Evolutionary conservation across 2,888 invertebrate species (phyloP).

Genomic region (Temnothorax ravouxi): DNA sequence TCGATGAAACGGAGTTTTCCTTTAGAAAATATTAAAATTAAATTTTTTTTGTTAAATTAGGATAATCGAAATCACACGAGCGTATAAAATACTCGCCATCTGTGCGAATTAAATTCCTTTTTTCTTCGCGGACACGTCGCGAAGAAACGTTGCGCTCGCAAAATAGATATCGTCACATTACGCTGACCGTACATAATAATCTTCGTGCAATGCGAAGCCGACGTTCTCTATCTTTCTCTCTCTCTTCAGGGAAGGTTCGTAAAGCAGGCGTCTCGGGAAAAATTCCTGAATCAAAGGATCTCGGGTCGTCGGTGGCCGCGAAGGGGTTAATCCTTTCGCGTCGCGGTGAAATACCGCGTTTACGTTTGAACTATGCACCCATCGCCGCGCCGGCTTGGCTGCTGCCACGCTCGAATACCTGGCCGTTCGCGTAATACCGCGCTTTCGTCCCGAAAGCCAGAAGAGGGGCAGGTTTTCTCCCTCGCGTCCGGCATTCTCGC

Average conservation of each 20-base stretch:
- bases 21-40: not conserved
- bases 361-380: conserved; percentile 46
- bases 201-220: not conserved
- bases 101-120: not conserved
- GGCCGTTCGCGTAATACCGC: conserved; percentile 34
- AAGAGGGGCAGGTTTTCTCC: conserved; percentile 33
- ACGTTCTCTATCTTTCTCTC: conserved; percentile 1
- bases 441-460: conserved; percentile 32
- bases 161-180: conserved; percentile 42
- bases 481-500: conserved; percentile 46
- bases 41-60: not conserved
- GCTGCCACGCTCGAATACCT: conserved; percentile 28
- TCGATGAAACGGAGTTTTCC: not conserved
- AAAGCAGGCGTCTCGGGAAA: conserved; percentile 32
- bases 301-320: conserved; percentile 37
- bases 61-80: not conserved
- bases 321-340: conserved; percentile 48
- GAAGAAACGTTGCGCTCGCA: not conserved
- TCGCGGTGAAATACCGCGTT: conserved; percentile 51
- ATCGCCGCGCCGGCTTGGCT: not conserved
- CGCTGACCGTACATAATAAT: conserved; percentile 30
- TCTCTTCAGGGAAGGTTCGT: not conserved
- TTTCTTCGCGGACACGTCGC: not conserved
- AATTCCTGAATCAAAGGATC: conserved; percentile 53
- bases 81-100: not conserved